Percentiles rank a stretch among this genome's conserved stretches.
These are phyloP conservation scores for Paracanthobrama guichenoti DNA, from an alignment of 2,113 vertebrate species.

Conservation along the genomic window DNA sequence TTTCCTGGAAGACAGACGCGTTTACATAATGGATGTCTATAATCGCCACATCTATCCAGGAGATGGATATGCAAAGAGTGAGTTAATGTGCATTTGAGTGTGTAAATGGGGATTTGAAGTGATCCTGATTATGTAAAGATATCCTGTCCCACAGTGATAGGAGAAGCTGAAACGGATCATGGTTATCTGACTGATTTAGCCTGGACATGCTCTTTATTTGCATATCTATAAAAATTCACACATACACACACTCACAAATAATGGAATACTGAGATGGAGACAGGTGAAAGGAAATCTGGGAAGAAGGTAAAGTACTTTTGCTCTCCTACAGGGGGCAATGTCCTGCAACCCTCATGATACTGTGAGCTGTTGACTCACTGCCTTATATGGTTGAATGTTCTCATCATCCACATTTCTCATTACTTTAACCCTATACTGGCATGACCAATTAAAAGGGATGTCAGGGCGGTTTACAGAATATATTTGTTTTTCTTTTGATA, in stretches of 20 bases:
- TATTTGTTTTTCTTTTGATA: background rate
- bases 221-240: constrained; percentile 5
- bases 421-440: background rate
- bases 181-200: constrained; percentile 7
- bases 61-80: constrained; percentile 89
- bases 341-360: constrained; percentile 26
- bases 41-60: constrained; percentile 93
- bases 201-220: constrained; percentile 18
- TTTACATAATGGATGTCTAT: constrained; percentile 96
- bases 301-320: constrained; percentile 9
- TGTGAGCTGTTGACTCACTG: background rate
- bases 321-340: constrained; percentile 57
- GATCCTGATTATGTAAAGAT: constrained; percentile 37
- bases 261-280: background rate
- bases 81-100: constrained; percentile 65
- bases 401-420: background rate
- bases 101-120: constrained; percentile 32
- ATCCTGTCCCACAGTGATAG: constrained; percentile 11
- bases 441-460: background rate
- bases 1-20: constrained; percentile 88
- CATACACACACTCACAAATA: background rate
- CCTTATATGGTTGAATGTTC: background rate
- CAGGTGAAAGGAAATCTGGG: background rate
- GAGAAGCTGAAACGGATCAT: constrained; percentile 12
- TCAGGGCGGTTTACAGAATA: background rate